Conservation (phyloP, 2,888 invertebrate genomes). For the Rhamnusium bicolor region DNA sequence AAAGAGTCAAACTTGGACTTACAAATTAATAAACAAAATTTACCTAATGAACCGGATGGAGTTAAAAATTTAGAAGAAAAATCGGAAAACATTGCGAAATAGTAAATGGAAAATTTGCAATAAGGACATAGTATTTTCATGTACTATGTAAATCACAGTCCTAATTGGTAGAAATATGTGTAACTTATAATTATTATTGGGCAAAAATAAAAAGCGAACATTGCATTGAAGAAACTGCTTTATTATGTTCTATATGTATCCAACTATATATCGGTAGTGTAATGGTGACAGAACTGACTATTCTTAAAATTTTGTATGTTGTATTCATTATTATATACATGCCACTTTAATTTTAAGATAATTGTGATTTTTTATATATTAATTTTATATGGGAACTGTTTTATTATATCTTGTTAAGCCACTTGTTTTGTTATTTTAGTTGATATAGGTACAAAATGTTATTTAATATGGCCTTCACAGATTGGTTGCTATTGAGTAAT, state of each 20-base stretch:
- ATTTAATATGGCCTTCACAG: no score
- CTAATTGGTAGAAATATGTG: background rate
- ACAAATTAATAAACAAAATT: background rate
- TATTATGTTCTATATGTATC: background rate
- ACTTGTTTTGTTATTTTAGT: slow-evolving; percentile 4
- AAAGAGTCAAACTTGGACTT: background rate
- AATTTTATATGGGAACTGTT: slow-evolving; percentile 41
- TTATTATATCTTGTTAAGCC: slow-evolving; percentile 37
- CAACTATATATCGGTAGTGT: background rate
- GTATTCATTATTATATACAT: background rate
- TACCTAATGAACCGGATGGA: background rate
- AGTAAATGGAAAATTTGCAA: no score
- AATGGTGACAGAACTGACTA: slow-evolving; percentile 24
- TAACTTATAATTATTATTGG: background rate
- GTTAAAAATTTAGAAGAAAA: background rate
- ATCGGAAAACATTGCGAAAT: background rate
- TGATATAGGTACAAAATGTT: no score
- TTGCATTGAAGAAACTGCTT: background rate
- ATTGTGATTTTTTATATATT: slow-evolving; percentile 42
- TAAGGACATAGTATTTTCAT: no score
- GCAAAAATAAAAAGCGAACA: background rate
- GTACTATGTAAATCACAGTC: no score
- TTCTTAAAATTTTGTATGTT: background rate
- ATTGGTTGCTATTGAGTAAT: no score
- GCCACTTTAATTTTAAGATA: slow-evolving; percentile 31